Evolutionary conservation across 1,140 invertebrate species (phyloP).

Genomic region (Aphaenogaster ashmeadi): DNA sequence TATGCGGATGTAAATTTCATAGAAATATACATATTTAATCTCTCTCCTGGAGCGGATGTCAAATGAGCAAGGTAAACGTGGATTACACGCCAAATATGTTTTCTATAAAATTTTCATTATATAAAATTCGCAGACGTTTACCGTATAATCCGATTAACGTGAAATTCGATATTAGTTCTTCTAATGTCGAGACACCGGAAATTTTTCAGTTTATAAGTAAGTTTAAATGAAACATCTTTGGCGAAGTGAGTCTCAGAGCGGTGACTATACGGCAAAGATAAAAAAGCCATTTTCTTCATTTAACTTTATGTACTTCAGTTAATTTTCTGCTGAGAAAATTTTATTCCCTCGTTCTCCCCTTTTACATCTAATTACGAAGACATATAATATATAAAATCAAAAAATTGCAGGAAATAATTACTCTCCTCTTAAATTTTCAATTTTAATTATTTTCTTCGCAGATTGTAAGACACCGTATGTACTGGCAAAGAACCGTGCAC

Average conservation of each 20-base stretch:
- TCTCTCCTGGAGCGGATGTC: background rate
- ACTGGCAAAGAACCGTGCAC: background rate
- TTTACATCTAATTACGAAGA: slow-evolving; percentile 3
- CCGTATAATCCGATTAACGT: background rate
- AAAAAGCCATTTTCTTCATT: slow-evolving; percentile 7
- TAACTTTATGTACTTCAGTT: slow-evolving; percentile 5
- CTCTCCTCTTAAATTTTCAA: background rate
- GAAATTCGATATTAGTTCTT: background rate
- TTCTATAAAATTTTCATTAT: background rate
- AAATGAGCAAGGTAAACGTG: background rate
- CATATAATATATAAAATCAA: background rate
- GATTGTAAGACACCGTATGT: background rate
- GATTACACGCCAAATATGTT: slow-evolving; percentile 9
- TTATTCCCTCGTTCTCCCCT: background rate
- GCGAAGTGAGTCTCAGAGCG: background rate
- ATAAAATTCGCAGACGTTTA: background rate
- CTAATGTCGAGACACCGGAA: background rate
- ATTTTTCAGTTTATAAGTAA: slow-evolving; percentile 1
- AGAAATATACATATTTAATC: background rate
- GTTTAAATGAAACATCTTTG: background rate
- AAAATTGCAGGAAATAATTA: background rate
- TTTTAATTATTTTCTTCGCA: background rate
- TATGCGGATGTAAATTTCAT: background rate
- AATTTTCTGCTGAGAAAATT: slow-evolving; percentile 1
- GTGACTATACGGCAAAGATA: background rate